Evolutionary conservation across 1,140 invertebrate genomes (phyloP), one percentile per base, ranked within the genome.

Genomic region (Psilanteris sp.): DNA sequence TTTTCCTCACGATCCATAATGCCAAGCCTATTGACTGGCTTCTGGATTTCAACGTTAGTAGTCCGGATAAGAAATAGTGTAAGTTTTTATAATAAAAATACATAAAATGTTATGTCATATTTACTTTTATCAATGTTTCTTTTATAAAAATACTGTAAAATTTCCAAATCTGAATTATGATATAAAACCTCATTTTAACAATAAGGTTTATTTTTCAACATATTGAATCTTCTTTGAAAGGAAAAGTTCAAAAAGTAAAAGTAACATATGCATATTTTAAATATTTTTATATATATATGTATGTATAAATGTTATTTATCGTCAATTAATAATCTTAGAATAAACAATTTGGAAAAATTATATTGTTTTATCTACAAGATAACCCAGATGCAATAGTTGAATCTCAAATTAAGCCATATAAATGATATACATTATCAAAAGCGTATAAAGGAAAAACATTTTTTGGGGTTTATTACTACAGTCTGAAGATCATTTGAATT

Each of bases 1-100:
- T 98, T 87, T 96, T 98, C 81, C 91, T 98, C 78, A 96, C 96
- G 90, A 97, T 98, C 88, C 95, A 97, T 87, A 95, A 95, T 81
- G 96, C 98, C 81, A 98, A 98, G 88, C 97, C 97, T 0, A 96
- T 98, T 0, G 97, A 99, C 85, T 99, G 97, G 97, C 88, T 99
- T 0, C 88, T 99, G 3, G 96, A 92, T 98, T 18, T 93, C 94
- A 62, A 96, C 97, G 93, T 96, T 11, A 99, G 97, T 85, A 93
- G 93, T 71, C 93, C 95, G 43, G 95, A 96, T 76, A 95, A 94
- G n/a, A 85, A 93, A 94, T 84, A 88, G 89, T 55, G 94, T 95
- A 89, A 92, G 92, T 91, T 41, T 34, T 39, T 10, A 29, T 59
- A 16, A 61, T 50, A 32, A 20, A 7, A 36, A 16, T 36, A 72